Evolutionary conservation across 2,888 invertebrate species (phyloP), one percentile per base, ranked within the genome.

Genomic region (Anarsia innoxiella): DNA sequence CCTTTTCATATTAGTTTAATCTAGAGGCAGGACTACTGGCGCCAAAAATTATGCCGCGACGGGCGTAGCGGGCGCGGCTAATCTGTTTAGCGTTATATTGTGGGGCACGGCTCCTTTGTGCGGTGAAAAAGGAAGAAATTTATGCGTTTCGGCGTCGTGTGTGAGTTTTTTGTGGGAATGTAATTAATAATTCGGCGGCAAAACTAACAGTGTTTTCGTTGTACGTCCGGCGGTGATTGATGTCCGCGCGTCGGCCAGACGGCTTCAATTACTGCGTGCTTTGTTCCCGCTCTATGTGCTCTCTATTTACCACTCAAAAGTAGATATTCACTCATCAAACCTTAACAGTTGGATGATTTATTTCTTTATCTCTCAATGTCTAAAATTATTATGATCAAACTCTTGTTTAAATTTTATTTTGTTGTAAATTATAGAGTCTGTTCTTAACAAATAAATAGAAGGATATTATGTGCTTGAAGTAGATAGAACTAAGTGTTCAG

Each of bases 121-220:
- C 70, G 73, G 69, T 77, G 75, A 79, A 83, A 84, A 84, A 83
- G 78, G 80, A 82, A 82, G 77, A 84, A 83, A 84, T 83, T 84
- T 84, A 83, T 84, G 78, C 75, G 76, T 78, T 80, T 79, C 84
- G 84, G 83, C 77, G 61, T 68, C 75, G 76, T 80, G 82, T 82
- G 78, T 74, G 64, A 10, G 39, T 83, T 84, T 84, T 83, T 84
- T 84, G 78, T 82, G 58, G 51, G 78, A 80, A 82, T 80, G 84
- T 85, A 84, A 85, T 85, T 85, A 85, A 85, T 85, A 85, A 84
- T 84, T 84, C 82, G 79, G 85, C 85, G 85, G 86, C 83, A 85
- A 86, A 86, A 85, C 86, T 85, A 86, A 86, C 86, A 86, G 84
- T 85, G 85, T 84, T 84, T 82, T 83, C 71, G 82, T 79, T 62